Conservation (phyloP, 2,113 vertebrate genomes). For the Ammospiza nelsoni region DNA sequence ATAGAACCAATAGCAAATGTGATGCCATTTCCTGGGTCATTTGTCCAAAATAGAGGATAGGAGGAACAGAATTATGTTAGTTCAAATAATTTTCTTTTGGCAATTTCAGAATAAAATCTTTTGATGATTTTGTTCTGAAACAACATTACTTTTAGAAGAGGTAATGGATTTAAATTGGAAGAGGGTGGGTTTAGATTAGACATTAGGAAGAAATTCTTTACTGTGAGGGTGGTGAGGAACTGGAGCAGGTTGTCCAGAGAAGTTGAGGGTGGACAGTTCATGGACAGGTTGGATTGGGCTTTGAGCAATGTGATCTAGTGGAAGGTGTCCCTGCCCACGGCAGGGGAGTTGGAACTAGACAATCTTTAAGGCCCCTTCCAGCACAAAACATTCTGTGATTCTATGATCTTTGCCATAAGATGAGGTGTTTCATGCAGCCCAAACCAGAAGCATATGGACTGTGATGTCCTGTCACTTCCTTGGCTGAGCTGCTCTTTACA, state of each 20-base stretch:
- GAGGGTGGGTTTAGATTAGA: neutral
- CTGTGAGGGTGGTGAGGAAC: neutral
- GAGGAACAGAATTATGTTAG: neutral
- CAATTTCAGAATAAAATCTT: neutral
- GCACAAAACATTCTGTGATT: neutral
- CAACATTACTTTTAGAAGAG: neutral
- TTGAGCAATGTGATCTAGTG: neutral
- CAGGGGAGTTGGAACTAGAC: neutral
- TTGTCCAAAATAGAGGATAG: neutral
- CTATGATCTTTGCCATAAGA: neutral
- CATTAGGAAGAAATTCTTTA: neutral
- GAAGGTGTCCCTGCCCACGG: neutral
- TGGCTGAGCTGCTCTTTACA: neutral
- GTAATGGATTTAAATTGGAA: neutral
- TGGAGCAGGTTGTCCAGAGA: neutral
- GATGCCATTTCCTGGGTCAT: neutral
- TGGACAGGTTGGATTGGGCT: neutral
- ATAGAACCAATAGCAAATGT: neutral
- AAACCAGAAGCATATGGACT: accelerated
- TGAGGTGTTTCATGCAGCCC: neutral
- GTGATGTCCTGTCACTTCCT: accelerated
- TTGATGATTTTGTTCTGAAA: neutral
- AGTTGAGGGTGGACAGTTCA: neutral
- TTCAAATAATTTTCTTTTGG: neutral
- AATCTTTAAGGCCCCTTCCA: neutral